Evolutionary conservation across 2,888 invertebrate species (phyloP).

Genomic region (Yponomeuta evonymella): DNA sequence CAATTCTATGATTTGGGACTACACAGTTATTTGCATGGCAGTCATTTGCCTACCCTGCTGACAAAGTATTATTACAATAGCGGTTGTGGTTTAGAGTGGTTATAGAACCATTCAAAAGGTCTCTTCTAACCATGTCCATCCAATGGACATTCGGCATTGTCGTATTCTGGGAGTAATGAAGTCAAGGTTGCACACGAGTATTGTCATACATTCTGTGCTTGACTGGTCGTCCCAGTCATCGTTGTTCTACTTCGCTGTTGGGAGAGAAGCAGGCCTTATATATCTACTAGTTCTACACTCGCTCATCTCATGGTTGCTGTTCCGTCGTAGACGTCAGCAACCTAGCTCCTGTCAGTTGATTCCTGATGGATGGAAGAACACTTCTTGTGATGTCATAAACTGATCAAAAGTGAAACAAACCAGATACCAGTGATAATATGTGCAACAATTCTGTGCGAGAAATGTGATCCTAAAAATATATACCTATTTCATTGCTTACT

Average conservation of each 20-base stretch:
- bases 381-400: conserved; percentile 2
- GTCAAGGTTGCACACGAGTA: not conserved
- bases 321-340: not conserved
- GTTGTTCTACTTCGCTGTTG: not conserved
- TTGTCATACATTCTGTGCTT: not conserved
- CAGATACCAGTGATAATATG: conserved; percentile 2
- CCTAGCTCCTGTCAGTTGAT: not conserved
- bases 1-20: conserved; percentile 3
- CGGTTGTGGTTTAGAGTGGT: not conserved
- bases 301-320: conserved; percentile 1
- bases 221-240: not conserved
- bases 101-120: not conserved
- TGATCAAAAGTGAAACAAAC: not conserved
- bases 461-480: conserved; percentile 5
- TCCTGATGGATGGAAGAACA: conserved; percentile 4
- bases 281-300: not conserved
- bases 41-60: not conserved
- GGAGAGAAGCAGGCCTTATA: not conserved
- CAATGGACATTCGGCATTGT: not conserved
- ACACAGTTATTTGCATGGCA: not conserved
- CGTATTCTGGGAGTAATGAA: not conserved
- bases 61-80: not conserved
- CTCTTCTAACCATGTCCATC: not conserved
- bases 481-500: not conserved
- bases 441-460: conserved; percentile 4